Base-by-base conservation (phyloP, 2,888 invertebrate genomes). In the Lycia hirtaria region DNA sequence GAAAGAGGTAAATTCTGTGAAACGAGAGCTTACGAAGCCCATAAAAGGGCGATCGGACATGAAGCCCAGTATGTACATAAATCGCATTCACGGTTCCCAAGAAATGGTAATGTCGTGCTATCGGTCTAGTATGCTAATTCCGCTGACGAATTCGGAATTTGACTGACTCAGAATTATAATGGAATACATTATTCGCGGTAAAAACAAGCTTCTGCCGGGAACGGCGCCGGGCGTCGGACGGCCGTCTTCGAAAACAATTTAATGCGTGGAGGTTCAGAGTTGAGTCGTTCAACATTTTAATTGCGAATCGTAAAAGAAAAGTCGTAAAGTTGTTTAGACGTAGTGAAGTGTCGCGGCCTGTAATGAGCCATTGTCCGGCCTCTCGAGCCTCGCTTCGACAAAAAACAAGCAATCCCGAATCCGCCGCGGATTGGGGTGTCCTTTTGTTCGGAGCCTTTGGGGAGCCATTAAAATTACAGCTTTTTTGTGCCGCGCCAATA, bases 361-460 rank as follows among this genome's bases (percentile, higher is more conserved):
- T 75, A 75, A 73, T 67, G 74, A 70, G 55, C 71, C 64, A 74
- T 75, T 73, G 76, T 75, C 62, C 44, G 33, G 9, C 14, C 15
- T 26, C 41, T 10, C n/a, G 40, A n/a, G n/a, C 26, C 6, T 64
- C 62, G 60, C 67, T 69, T 62, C 68, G 70, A 75, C 76, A 81
- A 82, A 81, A 82, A 81, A 79, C 76, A 76, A 79, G 71, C 78
- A 76, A 78, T 77, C 79, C 66, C 60, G 60, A 65, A 62, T 59
- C 66, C 65, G 64, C 43, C 52, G 62, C 51, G 54, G 65, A 69
- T 71, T 69, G 75, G 80, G 78, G 78, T 69, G 71, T 64, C 65
- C 76, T 72, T 78, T 83, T 81, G 78, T 82, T 75, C 71, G 68
- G 70, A 68, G 70, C 68, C 75, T 75, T 73, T 72, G 68, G 78